phyloP scores from a whole-genome alignment of 2,113 vertebrate genomes.

The Anthoscopus minutus region DNA sequence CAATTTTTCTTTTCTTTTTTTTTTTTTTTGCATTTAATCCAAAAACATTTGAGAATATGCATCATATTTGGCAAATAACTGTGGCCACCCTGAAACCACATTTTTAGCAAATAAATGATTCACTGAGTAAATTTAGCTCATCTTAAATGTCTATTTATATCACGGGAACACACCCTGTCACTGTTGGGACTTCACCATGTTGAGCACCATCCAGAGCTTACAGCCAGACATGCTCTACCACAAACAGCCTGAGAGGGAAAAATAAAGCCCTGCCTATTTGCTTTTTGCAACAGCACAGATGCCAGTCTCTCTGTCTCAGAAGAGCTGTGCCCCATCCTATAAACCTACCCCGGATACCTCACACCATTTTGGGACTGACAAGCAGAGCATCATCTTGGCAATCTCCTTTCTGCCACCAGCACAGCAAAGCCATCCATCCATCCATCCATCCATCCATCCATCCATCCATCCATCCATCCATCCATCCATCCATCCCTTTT shows the following conservation, averaged over 20 bases:
- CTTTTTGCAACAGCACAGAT: constrained; percentile 20
- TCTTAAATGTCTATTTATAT: constrained; percentile 60
- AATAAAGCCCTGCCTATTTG: constrained; percentile 36
- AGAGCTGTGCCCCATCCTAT: background rate
- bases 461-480: too few relatives aligned
- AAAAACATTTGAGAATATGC: constrained; percentile 21
- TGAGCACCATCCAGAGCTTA: constrained; percentile 33
- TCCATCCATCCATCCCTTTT: background rate
- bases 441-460: too few relatives aligned
- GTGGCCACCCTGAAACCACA: constrained; percentile 46
- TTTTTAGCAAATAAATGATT: constrained; percentile 67
- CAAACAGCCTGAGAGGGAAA: constrained; percentile 22
- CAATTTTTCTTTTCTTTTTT: background rate
- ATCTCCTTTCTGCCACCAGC: background rate
- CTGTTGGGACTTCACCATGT: constrained; percentile 40
- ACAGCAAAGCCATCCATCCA: background rate
- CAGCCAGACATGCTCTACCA: constrained; percentile 33
- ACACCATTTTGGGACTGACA: background rate
- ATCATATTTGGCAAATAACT: constrained; percentile 49
- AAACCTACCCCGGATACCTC: background rate
- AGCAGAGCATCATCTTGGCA: background rate
- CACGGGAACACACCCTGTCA: constrained; percentile 43
- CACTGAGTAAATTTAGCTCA: constrained; percentile 60
- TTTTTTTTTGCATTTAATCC: constrained; percentile 12
- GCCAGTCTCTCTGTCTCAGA: background rate